Percentiles rank a stretch among this genome's conserved stretches.
These are phyloP conservation scores for Salarias fasciatus DNA, from an alignment of 2,797 vertebrate species.

Conservation along the genomic window DNA sequence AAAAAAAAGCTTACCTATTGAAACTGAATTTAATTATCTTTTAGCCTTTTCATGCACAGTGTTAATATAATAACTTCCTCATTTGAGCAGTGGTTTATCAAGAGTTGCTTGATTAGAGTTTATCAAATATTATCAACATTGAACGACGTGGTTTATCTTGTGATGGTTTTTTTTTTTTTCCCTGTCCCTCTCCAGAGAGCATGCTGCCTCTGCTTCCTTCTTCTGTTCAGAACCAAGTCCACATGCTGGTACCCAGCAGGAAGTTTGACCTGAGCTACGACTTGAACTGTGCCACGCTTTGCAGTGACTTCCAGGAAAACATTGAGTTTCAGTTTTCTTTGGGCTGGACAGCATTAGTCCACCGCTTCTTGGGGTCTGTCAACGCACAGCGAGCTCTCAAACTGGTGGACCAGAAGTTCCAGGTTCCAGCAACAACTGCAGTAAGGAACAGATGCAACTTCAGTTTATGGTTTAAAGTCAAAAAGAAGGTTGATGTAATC, in stretches of 20 bases:
- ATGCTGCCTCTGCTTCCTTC: slow-evolving; percentile 93
- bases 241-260: slow-evolving; percentile 88
- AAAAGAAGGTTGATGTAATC: too few species aligned
- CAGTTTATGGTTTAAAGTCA: too few species aligned
- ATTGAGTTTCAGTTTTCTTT: slow-evolving; percentile 95
- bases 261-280: slow-evolving; percentile 98
- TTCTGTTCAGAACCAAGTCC: slow-evolving; percentile 85
- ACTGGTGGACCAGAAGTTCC: slow-evolving; percentile 88
- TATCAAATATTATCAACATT: too few species aligned
- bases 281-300: slow-evolving; percentile 92
- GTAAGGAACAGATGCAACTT: background rate
- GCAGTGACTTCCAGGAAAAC: slow-evolving; percentile 96
- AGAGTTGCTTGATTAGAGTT: too few species aligned
- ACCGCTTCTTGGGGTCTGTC: slow-evolving; percentile 91
- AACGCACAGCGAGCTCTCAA: slow-evolving; percentile 88
- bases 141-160: background rate
- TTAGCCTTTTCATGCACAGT: too few species aligned
- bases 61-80: background rate
- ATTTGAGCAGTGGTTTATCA: background rate
- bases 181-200: slow-evolving; percentile 81
- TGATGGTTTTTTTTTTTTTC: background rate
- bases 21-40: background rate
- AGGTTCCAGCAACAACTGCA: slow-evolving; percentile 71
- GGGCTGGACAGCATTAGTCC: slow-evolving; percentile 91
- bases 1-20: background rate